These are phyloP conservation scores for Drosophila paramelanica DNA, from an alignment of 2,888 invertebrate genomes.

Conservation along the genomic window DNA sequence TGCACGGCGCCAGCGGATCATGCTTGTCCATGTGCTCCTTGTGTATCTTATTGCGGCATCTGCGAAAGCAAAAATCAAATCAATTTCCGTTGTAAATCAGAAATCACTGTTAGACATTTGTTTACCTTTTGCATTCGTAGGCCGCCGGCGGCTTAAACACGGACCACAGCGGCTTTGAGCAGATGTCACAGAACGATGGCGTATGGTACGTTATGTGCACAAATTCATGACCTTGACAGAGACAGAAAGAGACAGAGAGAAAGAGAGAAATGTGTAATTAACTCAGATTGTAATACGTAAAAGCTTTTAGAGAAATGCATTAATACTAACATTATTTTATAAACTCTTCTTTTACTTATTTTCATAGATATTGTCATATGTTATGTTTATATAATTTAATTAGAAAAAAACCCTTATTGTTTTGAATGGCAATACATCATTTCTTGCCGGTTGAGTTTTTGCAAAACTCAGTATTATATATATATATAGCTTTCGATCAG, in stretches of 20 bases:
- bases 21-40: slow-evolving; percentile 95
- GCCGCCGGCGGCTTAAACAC: slow-evolving; percentile 99
- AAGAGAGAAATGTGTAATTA: neutral
- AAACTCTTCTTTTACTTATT: too few species aligned
- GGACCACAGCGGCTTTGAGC: slow-evolving; percentile 98
- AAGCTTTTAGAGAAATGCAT: neutral
- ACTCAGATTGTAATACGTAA: neutral
- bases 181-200: slow-evolving; percentile 99
- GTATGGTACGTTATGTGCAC: slow-evolving; percentile 98
- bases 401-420: too few species aligned
- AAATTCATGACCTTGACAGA: slow-evolving; percentile 93
- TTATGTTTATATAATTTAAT: too few species aligned
- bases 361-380: too few species aligned
- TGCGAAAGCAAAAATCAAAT: slow-evolving; percentile 84
- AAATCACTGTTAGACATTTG: neutral
- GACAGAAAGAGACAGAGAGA: neutral
- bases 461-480: too few species aligned
- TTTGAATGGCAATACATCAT: too few species aligned
- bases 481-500: too few species aligned
- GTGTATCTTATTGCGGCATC: slow-evolving; percentile 98
- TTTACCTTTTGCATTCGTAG: slow-evolving; percentile 94
- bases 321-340: neutral
- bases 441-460: too few species aligned
- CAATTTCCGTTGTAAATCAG: neutral
- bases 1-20: slow-evolving; percentile 96